phyloP scores from a whole-genome alignment of 2,797 vertebrate genomes.

The Schizopygopsis pylzovi region DNA sequence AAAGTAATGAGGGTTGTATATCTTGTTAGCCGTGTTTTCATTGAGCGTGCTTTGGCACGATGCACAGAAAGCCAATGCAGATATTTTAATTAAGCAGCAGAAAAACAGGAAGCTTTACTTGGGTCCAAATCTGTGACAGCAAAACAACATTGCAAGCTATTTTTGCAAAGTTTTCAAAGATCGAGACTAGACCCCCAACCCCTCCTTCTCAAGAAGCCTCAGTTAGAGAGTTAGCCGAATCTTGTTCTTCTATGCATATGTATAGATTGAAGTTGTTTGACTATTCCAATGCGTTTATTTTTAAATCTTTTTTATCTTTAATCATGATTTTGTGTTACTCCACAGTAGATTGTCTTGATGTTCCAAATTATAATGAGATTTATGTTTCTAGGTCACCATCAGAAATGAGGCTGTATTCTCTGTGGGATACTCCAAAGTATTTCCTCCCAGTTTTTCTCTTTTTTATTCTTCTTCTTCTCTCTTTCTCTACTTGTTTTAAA shows the following conservation, averaged over 20 bases:
- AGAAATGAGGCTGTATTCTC: constrained; percentile 81
- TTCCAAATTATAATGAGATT: constrained; percentile 84
- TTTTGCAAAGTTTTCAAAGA: constrained; percentile 72
- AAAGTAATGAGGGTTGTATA: constrained; percentile 41
- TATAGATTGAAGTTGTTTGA: constrained; percentile 77
- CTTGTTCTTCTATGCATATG: constrained; percentile 76
- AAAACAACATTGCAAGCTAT: constrained; percentile 69
- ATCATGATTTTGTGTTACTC: constrained; percentile 79
- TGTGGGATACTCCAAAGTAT: constrained; percentile 75
- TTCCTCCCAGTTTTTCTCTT: constrained; percentile 61
- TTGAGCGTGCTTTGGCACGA: constrained; percentile 32
- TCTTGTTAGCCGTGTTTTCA: constrained; percentile 52
- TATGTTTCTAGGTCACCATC: constrained; percentile 84
- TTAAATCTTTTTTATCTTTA: constrained; percentile 76
- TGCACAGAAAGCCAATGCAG: constrained; percentile 48
- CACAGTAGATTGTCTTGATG: constrained; percentile 81
- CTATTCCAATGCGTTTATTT: constrained; percentile 80
- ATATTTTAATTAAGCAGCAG: constrained; percentile 62
- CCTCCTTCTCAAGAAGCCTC: constrained; percentile 53
- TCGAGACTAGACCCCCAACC: constrained; percentile 59
- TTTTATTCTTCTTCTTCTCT: constrained; percentile 35
- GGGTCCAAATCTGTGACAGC: constrained; percentile 61
- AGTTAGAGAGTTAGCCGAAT: constrained; percentile 61
- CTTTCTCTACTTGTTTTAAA: constrained; percentile 63
- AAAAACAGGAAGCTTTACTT: constrained; percentile 62